These are phyloP conservation scores for Allolobophora icterica DNA, from an alignment of 2,888 invertebrate genomes.

Conservation along the genomic window DNA sequence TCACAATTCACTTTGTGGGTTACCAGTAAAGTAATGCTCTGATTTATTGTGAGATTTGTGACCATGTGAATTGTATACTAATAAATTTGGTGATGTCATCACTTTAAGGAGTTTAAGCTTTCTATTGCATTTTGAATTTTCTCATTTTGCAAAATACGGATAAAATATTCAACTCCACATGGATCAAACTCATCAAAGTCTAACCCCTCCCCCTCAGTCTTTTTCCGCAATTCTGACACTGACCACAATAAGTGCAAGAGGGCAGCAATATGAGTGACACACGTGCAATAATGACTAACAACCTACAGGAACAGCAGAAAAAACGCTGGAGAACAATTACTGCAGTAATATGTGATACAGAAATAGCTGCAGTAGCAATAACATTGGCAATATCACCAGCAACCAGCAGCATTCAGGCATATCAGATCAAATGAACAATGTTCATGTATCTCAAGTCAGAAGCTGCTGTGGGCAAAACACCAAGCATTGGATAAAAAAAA, in stretches of 20 bases:
- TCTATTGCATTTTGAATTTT: no score
- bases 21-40: no score
- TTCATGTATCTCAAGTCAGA: not conserved
- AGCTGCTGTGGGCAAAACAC: not conserved
- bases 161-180: no score
- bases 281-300: not conserved
- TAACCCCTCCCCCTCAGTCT: no score
- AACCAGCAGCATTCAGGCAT: not conserved
- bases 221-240: no score
- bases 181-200: no score
- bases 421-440: not conserved
- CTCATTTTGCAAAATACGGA: no score
- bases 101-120: no score
- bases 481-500: not conserved
- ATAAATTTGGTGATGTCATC: no score
- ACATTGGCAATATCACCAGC: not conserved
- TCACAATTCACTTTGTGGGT: no score
- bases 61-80: no score
- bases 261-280: not conserved
- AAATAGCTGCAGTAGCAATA: not conserved
- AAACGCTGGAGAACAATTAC: not conserved
- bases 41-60: no score
- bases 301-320: not conserved
- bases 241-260: not conserved
- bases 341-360: not conserved